Evolutionary conservation across 37 sponge, comb jelly and placozoan genomes (phyloP).

Genomic region (Ephydatia muelleri): DNA sequence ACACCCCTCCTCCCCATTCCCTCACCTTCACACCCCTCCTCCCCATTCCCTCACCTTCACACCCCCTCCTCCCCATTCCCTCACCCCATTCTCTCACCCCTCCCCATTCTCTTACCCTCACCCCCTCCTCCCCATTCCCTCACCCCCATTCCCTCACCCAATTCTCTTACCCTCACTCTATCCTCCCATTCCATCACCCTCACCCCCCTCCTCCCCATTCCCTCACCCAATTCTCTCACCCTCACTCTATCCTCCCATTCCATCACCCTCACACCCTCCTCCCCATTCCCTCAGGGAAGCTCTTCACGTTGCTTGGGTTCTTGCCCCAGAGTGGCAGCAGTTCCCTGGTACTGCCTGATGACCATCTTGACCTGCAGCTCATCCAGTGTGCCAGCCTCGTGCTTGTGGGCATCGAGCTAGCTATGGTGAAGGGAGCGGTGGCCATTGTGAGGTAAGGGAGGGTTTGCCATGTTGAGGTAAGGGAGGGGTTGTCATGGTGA

Average conservation of each 20-base stretch:
- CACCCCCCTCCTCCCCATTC: background rate
- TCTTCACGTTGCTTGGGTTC: constrained; percentile 17
- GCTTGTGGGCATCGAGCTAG: constrained; percentile 15
- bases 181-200: background rate
- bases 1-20: no score
- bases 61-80: background rate
- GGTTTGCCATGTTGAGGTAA: background rate
- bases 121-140: background rate
- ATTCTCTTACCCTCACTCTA: background rate
- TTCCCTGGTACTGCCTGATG: constrained; percentile 6
- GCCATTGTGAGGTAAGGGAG: background rate
- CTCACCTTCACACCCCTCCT: background rate
- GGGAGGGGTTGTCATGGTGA: background rate
- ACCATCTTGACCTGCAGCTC: constrained; percentile 13
- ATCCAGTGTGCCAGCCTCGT: background rate
- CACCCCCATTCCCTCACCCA: background rate
- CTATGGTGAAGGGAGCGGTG: constrained; percentile 7
- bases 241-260: background rate
- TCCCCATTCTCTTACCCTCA: background rate
- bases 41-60: background rate
- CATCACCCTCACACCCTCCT: background rate
- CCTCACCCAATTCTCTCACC: background rate
- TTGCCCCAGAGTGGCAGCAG: background rate
- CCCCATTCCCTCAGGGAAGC: background rate
- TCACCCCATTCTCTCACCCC: background rate